Evolutionary conservation across 2,113 vertebrate genomes (phyloP).

Genomic region (Xiphophorus couchianus): DNA sequence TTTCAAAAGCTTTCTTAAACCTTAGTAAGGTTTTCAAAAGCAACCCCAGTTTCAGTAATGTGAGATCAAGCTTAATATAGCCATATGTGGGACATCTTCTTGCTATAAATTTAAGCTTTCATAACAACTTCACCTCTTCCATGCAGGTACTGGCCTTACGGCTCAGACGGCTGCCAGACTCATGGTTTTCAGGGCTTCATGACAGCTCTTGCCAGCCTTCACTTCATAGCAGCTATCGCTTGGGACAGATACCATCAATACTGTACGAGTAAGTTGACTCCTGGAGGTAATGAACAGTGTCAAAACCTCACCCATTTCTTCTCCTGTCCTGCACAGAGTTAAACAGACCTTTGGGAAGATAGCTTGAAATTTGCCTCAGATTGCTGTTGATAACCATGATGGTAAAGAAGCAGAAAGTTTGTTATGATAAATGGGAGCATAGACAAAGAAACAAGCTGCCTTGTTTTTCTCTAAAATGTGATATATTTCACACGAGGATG

Average conservation of each 20-base stretch:
- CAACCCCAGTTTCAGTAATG: neutral
- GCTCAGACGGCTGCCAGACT: constrained; percentile 89
- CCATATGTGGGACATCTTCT: neutral
- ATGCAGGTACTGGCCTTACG: constrained; percentile 92
- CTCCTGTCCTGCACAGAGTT: neutral
- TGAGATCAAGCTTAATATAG: neutral
- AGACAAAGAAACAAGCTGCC: too few species aligned
- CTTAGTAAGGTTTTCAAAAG: neutral
- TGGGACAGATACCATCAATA: constrained; percentile 95
- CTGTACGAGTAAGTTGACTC: constrained; percentile 86
- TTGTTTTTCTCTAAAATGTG: too few species aligned
- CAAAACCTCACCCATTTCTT: neutral
- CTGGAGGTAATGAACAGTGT: neutral
- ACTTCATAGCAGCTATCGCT: constrained; percentile 88
- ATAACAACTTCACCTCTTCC: neutral
- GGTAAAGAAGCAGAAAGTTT: too few species aligned
- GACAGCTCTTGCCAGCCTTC: constrained; percentile 89
- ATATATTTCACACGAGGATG: too few species aligned
- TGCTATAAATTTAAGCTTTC: neutral
- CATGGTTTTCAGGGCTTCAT: constrained; percentile 96
- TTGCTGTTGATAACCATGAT: too few species aligned
- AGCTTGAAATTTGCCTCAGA: too few species aligned
- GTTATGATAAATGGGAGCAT: too few species aligned
- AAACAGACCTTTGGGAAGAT: neutral
- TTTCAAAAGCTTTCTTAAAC: neutral